Conservation (phyloP, 2,113 vertebrate species). For the Pluvialis apricaria region DNA sequence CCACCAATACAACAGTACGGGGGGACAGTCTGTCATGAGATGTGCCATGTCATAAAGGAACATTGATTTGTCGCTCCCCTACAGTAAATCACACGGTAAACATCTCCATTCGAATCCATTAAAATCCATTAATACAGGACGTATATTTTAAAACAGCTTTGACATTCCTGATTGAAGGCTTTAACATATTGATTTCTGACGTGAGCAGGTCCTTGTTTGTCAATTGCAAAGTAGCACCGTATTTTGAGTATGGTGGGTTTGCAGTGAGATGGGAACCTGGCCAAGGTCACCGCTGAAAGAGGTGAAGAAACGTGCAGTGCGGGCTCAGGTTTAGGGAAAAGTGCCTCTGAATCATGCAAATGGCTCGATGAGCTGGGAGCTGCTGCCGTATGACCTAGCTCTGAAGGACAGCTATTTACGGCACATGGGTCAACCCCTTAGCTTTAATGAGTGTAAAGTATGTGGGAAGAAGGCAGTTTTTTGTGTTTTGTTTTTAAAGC, state of each 20-base stretch:
- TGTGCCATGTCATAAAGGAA: background rate
- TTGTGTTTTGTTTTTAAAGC: background rate
- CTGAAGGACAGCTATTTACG: constrained; percentile 41
- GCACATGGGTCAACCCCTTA: background rate
- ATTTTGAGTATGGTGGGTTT: background rate
- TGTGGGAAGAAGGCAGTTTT: background rate
- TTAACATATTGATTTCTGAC: background rate
- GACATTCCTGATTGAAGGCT: constrained; percentile 7
- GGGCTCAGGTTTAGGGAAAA: background rate
- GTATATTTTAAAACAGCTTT: background rate
- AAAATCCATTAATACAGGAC: background rate
- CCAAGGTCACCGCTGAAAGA: constrained; percentile 16
- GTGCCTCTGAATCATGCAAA: background rate
- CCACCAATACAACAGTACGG: background rate
- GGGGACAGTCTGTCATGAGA: background rate
- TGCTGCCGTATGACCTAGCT: background rate
- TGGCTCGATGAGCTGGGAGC: background rate
- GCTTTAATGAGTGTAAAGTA: background rate
- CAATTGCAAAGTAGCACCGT: background rate
- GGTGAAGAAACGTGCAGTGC: background rate
- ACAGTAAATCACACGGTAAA: background rate
- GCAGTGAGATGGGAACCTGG: background rate
- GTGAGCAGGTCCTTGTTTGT: background rate
- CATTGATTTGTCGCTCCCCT: background rate
- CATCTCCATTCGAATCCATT: background rate